A percentile compares a stretch with the other conserved stretches of the same genome.
These are phyloP conservation scores for Drosophila aff. DNA, from an alignment of 1,140 invertebrate genomes.

Conservation along the genomic window DNA sequence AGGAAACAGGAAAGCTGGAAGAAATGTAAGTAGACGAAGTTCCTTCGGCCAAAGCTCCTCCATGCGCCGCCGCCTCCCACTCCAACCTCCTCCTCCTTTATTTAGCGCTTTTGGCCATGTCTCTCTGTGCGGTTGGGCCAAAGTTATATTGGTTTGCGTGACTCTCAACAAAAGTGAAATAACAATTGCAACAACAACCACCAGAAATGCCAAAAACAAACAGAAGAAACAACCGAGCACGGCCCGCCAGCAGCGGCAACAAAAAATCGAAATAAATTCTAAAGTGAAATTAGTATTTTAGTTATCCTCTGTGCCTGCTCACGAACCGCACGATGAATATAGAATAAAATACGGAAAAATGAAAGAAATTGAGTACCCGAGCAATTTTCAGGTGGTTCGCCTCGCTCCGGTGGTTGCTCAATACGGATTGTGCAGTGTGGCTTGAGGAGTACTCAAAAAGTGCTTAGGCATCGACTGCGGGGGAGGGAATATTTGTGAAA, in stretches of 20 bases:
- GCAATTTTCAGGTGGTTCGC: constrained; percentile 43
- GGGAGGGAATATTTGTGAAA: neutral
- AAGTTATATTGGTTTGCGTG: constrained; percentile 84
- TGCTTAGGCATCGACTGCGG: constrained; percentile 43
- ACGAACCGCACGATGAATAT: constrained; percentile 34
- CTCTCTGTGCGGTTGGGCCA: constrained; percentile 77
- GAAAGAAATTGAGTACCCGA: constrained; percentile 31
- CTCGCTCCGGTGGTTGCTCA: constrained; percentile 6
- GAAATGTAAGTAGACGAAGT: constrained; percentile 32
- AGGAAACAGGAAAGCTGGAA: constrained; percentile 16
- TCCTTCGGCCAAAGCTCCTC: constrained; percentile 1
- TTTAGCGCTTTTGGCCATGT: constrained; percentile 65
- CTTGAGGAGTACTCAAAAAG: constrained; percentile 58
- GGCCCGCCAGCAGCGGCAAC: constrained; percentile 5
- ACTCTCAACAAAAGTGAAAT: constrained; percentile 82
- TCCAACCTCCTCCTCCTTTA: constrained; percentile 3
- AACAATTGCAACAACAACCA: constrained; percentile 71
- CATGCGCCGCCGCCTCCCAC: constrained; percentile 10
- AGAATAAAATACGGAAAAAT: constrained; percentile 5
- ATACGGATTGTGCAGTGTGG: constrained; percentile 8
- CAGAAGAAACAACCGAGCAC: constrained; percentile 52
- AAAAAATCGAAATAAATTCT: constrained; percentile 74
- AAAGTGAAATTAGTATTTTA: constrained; percentile 84
- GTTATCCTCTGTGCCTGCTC: constrained; percentile 73
- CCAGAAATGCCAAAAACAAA: constrained; percentile 70